Evolutionary conservation across 2,888 invertebrate genomes (phyloP).

Genomic region (Baronia brevicornis): DNA sequence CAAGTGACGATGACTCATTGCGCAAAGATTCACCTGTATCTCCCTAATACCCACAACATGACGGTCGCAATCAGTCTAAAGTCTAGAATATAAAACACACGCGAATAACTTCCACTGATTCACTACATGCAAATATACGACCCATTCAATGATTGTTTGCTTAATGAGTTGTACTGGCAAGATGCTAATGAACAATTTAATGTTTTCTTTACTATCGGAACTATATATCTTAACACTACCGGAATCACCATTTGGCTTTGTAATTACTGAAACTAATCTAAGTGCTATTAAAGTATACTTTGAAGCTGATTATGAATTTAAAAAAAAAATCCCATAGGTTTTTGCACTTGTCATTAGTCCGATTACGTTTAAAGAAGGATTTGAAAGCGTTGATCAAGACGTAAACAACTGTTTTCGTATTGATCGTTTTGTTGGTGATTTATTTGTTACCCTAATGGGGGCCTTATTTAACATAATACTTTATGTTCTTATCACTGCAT

Average conservation of each 20-base stretch:
- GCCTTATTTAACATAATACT: conserved; percentile 30
- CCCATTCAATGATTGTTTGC: conserved; percentile 38
- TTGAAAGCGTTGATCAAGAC: conserved; percentile 13
- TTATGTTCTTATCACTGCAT: conserved; percentile 34
- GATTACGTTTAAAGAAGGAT: conserved; percentile 6
- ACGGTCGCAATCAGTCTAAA: conserved; percentile 12
- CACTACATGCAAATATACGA: conserved; percentile 35
- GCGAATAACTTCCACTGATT: conserved; percentile 25
- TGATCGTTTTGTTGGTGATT: conserved; percentile 17
- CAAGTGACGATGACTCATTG: conserved; percentile 23
- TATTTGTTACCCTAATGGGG: conserved; percentile 23
- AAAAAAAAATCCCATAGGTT: too few relatives aligned
- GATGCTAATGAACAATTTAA: too few relatives aligned
- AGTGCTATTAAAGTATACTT: too few relatives aligned
- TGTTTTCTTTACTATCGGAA: too few relatives aligned
- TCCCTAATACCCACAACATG: conserved; percentile 13
- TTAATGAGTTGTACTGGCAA: conserved; percentile 27
- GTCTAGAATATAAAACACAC: conserved; percentile 18
- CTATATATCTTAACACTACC: too few relatives aligned
- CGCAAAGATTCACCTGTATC: conserved; percentile 23
- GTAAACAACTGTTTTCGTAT: conserved; percentile 10
- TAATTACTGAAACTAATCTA: too few relatives aligned
- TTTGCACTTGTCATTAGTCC: too few relatives aligned
- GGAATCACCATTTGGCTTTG: too few relatives aligned
- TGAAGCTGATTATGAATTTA: too few relatives aligned